phyloP scores from a whole-genome alignment of 2,888 invertebrate genomes.

The Meghimatium bilineatum region DNA sequence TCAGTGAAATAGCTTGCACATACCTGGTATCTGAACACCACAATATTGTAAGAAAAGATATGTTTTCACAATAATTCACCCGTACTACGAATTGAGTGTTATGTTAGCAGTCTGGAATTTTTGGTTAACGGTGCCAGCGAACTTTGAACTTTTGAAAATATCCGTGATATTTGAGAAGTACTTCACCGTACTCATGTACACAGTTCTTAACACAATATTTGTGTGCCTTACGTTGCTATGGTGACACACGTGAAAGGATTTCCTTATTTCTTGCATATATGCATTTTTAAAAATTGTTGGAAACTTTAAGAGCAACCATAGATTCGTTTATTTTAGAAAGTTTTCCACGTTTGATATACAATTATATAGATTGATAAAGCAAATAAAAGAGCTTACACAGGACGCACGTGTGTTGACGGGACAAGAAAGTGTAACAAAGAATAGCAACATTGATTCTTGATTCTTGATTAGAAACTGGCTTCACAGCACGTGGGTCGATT shows the following conservation, averaged over 20 bases:
- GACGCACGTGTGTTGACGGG: too few relatives aligned
- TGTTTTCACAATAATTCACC: neutral
- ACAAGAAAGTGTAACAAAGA: too few relatives aligned
- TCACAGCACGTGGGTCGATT: too few relatives aligned
- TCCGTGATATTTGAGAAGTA: constrained; percentile 19
- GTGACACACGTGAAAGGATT: constrained; percentile 16
- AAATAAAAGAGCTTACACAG: too few relatives aligned
- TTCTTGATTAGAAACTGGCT: too few relatives aligned
- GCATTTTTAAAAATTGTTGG: neutral
- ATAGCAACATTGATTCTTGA: too few relatives aligned
- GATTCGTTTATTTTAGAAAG: neutral
- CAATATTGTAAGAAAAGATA: too few relatives aligned
- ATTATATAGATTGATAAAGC: too few relatives aligned
- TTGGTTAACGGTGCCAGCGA: neutral
- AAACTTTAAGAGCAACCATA: neutral
- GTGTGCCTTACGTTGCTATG: constrained; percentile 21
- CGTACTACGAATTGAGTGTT: neutral
- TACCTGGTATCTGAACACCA: too few relatives aligned
- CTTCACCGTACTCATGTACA: neutral
- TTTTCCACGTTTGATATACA: neutral
- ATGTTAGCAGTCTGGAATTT: neutral
- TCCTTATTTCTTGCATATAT: neutral
- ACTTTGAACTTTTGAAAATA: constrained; percentile 37
- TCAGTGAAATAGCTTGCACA: too few relatives aligned
- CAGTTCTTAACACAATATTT: constrained; percentile 37